Evolutionary conservation across 2,797 vertebrate species (phyloP).

Genomic region (Carapus acus): DNA sequence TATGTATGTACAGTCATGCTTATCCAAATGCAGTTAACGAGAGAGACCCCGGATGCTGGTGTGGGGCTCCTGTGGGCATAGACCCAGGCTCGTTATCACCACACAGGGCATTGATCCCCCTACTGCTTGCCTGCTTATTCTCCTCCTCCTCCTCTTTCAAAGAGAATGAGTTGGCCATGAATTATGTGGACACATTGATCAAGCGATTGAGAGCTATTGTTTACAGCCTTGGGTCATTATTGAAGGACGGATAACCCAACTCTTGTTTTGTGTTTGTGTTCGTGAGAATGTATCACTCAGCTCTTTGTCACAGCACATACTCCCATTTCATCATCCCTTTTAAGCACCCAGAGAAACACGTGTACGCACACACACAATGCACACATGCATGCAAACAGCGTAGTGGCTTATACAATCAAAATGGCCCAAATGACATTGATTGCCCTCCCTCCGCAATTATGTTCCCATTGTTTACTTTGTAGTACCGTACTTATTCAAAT

Average conservation of each 20-base stretch:
- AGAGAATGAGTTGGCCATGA: slow-evolving; percentile 91
- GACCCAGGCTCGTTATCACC: slow-evolving; percentile 89
- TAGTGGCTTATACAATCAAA: slow-evolving; percentile 95
- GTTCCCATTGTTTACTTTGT: slow-evolving; percentile 99
- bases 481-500: slow-evolving; percentile 98
- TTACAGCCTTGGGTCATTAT: slow-evolving; percentile 87
- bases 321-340: slow-evolving; percentile 53
- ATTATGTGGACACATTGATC: slow-evolving; percentile 99
- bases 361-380: slow-evolving; percentile 25
- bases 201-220: slow-evolving; percentile 99
- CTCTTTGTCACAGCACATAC: slow-evolving; percentile 67
- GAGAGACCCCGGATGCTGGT: slow-evolving; percentile 66
- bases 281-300: slow-evolving; percentile 73
- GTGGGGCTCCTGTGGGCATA: slow-evolving; percentile 82
- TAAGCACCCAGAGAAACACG: slow-evolving; percentile 43
- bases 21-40: slow-evolving; percentile 75
- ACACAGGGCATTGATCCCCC: slow-evolving; percentile 90
- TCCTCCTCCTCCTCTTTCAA: slow-evolving; percentile 78
- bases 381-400: slow-evolving; percentile 4
- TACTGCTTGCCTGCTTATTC: slow-evolving; percentile 81
- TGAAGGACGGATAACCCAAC: slow-evolving; percentile 93
- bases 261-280: slow-evolving; percentile 67
- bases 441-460: slow-evolving; percentile 98
- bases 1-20: slow-evolving; percentile 72
- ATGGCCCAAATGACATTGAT: slow-evolving; percentile 99